Conservation (phyloP, 2,797 vertebrate genomes). For the Acrocephalus scirpaceus region DNA sequence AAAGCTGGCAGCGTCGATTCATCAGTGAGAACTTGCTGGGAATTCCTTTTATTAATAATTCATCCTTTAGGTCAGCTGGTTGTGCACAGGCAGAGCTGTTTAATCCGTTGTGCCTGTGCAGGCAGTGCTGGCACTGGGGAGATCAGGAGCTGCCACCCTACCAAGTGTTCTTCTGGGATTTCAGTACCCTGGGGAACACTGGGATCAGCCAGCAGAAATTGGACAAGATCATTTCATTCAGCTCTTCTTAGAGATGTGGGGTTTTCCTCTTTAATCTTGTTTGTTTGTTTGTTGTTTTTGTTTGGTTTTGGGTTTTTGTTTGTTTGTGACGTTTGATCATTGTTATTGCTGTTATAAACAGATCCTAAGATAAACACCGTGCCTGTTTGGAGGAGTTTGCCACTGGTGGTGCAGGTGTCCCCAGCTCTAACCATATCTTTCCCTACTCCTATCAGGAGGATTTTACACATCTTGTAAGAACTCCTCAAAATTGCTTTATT, state of each 20-base stretch:
- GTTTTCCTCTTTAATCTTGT: neutral
- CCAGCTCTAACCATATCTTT: neutral
- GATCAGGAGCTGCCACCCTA: neutral
- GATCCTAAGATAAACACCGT: neutral
- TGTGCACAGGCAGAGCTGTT: neutral
- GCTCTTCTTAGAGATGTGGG: neutral
- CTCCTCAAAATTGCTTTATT: neutral
- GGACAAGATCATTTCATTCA: neutral
- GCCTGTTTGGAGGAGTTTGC: neutral
- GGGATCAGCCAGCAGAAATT: neutral
- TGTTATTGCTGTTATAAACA: neutral
- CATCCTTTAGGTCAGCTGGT: neutral
- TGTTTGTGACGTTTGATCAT: neutral
- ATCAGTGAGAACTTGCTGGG: neutral
- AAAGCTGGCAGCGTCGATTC: neutral
- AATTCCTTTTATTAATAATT: neutral
- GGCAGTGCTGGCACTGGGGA: neutral
- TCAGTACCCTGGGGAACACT: accelerated
- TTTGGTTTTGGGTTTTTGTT: no score
- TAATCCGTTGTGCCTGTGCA: neutral
- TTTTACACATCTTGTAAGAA: neutral
- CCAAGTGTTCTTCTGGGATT: neutral
- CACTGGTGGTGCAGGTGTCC: neutral
- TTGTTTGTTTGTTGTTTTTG: no score
- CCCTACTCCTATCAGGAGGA: neutral